Conservation (phyloP, 1,140 invertebrate species). For the Gryllus bimaculatus region DNA sequence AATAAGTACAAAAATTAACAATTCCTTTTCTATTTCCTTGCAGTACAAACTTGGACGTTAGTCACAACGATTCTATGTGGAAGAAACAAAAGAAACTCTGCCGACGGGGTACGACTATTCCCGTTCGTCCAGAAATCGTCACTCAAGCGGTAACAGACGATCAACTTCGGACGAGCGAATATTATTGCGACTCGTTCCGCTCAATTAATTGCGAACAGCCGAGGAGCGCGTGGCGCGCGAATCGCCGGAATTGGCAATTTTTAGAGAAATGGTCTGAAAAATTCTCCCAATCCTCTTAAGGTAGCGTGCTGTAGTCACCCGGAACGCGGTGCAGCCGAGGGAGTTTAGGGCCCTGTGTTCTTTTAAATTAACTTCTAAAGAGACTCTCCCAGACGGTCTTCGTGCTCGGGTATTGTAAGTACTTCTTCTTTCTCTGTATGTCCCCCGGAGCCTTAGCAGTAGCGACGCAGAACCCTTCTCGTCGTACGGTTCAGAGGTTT, state of each 20-base stretch:
- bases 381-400: not conserved
- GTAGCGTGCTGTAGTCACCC: not conserved
- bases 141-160: not conserved
- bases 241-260: not conserved
- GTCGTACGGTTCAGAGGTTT: too few relatives aligned
- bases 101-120: too few relatives aligned
- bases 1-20: too few relatives aligned
- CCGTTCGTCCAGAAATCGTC: not conserved
- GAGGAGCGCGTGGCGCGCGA: not conserved
- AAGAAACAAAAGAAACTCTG: too few relatives aligned
- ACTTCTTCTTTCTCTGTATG: not conserved
- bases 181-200: not conserved
- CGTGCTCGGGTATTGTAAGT: not conserved
- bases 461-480: too few relatives aligned
- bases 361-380: not conserved
- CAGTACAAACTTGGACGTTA: too few relatives aligned
- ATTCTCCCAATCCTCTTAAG: not conserved
- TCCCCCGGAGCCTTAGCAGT: too few relatives aligned
- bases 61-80: too few relatives aligned
- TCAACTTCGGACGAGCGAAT: not conserved
- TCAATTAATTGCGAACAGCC: not conserved
- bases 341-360: not conserved
- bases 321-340: not conserved
- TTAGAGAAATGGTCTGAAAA: slow-evolving; percentile 1
- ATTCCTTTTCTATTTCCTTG: too few relatives aligned